Base-by-base conservation (phyloP, 2,797 vertebrate genomes). In the Pygocentrus nattereri region DNA sequence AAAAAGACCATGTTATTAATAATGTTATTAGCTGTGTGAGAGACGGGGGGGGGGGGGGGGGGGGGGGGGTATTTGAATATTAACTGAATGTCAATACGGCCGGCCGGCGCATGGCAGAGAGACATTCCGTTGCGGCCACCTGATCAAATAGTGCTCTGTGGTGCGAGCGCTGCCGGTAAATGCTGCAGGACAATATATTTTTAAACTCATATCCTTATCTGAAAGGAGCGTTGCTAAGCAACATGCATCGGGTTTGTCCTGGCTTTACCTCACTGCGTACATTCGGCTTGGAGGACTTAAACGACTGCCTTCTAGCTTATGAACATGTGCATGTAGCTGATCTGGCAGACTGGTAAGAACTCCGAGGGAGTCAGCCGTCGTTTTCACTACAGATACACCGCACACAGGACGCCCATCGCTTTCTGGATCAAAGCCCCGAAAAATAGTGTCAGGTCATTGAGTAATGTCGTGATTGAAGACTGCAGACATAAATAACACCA, bases 151-250 rank as follows among this genome's bases (percentile, higher is more conserved):
- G 84, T 77, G 78, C 79, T 73, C 88, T 83, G 79, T 69, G 54
- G 41, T 85, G 84, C 82, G 74, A 11, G 47, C 72, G 15, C 78
- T 21, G 38, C 34, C 76, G 80, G 80, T 85, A 34, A 34, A 72
- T 81, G 79, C 85, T 82, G 90, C 87, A 84, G 74, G 71, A 81
- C 82, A 77, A 86, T 85, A 84, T 80, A 90, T 91, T 91, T 91
- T 84, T 87, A 82, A 89, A 90, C 80, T 75, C 74, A 88, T 87
- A 86, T 85, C 85, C 87, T 89, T 89, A 91, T 89, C 87, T 85
- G 86, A 83, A 89, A 78, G 81, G 89, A 76, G 81, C 67, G 87
- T 78, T 93, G 91, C 92, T 90, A 90, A 88, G 92, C 90, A 93
- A 94, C 92, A 90, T 71, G 78, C 84, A n/a, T 76, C 31, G 75